Percentiles rank a stretch among this genome's conserved stretches.
These are phyloP conservation scores for Trypoxylus dichotomus DNA, from an alignment of 1,140 invertebrate genomes.

Conservation along the genomic window DNA sequence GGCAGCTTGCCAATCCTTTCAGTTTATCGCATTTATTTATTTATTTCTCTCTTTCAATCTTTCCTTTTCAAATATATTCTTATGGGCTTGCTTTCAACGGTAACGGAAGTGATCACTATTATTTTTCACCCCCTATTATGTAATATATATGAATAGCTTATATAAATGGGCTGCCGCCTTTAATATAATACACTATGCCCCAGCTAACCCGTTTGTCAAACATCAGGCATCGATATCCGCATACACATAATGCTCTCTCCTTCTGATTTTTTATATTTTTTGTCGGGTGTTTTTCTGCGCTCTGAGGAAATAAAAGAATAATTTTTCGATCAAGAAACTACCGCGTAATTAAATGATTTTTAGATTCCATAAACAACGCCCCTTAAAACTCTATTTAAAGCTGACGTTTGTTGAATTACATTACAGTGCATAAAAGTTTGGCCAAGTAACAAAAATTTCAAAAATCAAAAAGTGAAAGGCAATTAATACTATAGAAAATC, in stretches of 20 bases:
- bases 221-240: background rate
- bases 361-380: too few relatives aligned
- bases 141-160: slow-evolving; percentile 20
- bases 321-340: too few relatives aligned
- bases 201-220: background rate
- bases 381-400: too few relatives aligned
- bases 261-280: background rate
- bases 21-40: slow-evolving; percentile 18
- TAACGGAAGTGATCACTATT: slow-evolving; percentile 21
- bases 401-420: too few relatives aligned
- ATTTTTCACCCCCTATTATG: slow-evolving; percentile 14
- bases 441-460: too few relatives aligned
- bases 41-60: slow-evolving; percentile 10
- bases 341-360: too few relatives aligned
- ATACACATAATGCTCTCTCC: background rate
- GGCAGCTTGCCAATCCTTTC: slow-evolving; percentile 11
- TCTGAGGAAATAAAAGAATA: too few relatives aligned
- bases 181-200: background rate
- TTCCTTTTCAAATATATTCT: slow-evolving; percentile 19
- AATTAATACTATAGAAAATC: too few relatives aligned
- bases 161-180: background rate
- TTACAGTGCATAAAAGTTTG: too few relatives aligned
- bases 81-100: background rate
- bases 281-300: too few relatives aligned
- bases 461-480: too few relatives aligned